These are phyloP conservation scores for Heliconius charithonia DNA, from an alignment of 2,888 invertebrate species.

Conservation along the genomic window DNA sequence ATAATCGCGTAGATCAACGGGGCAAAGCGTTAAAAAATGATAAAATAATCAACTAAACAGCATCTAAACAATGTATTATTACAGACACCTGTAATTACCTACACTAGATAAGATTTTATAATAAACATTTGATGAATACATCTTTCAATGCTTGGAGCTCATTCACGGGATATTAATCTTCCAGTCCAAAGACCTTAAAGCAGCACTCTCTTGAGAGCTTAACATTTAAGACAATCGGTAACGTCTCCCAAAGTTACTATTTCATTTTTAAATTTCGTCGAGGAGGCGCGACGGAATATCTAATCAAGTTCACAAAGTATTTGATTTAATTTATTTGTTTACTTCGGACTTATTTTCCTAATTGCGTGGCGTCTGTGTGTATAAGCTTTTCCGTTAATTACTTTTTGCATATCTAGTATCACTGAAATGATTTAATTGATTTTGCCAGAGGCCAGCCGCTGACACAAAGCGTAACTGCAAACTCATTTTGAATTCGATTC, in stretches of 20 bases:
- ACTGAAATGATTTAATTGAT: not conserved
- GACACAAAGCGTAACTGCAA: not conserved
- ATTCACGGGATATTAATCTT: slow-evolving; percentile 23
- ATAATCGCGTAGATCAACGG: too few species aligned
- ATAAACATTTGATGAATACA: not conserved
- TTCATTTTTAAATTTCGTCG: slow-evolving; percentile 32
- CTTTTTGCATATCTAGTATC: not conserved
- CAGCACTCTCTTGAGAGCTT: slow-evolving; percentile 12
- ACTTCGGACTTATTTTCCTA: slow-evolving; percentile 9
- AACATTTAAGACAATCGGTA: slow-evolving; percentile 31
- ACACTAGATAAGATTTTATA: not conserved
- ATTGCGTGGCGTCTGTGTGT: slow-evolving; percentile 4
- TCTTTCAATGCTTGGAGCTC: slow-evolving; percentile 14
- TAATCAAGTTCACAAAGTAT: slow-evolving; percentile 27
- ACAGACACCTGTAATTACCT: not conserved
- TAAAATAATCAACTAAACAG: too few species aligned
- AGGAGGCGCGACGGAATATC: slow-evolving; percentile 15
- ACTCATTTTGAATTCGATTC: not conserved
- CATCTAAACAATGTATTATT: too few species aligned
- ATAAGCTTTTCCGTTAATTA: not conserved
- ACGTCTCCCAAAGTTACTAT: slow-evolving; percentile 29
- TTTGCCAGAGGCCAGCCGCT: not conserved
- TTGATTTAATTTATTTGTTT: slow-evolving; percentile 23
- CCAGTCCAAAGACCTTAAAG: slow-evolving; percentile 22
- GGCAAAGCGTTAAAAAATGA: too few species aligned